phyloP scores from a whole-genome alignment of 2,797 vertebrate genomes.

The Pseudotriccus pelzelni region DNA sequence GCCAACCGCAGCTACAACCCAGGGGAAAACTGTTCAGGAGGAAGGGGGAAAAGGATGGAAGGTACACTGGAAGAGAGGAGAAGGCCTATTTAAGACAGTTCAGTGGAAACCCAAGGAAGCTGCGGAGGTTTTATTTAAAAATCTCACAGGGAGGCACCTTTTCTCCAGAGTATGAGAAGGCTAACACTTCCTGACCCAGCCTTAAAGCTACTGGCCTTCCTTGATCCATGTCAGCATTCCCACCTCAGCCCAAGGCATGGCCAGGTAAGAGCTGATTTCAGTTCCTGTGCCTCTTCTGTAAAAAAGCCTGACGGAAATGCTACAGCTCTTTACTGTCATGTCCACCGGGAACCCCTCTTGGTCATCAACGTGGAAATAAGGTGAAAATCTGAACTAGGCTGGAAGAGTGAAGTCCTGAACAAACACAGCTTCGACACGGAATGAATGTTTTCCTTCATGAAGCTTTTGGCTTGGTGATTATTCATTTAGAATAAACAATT shows the following conservation, averaged over 20 bases:
- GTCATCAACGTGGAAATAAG: background rate
- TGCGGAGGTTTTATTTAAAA: background rate
- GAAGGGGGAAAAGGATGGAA: background rate
- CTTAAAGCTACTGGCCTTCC: background rate
- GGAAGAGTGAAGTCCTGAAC: background rate
- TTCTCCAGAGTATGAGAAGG: background rate
- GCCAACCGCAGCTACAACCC: background rate
- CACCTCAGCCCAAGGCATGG: background rate
- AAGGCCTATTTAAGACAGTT: background rate
- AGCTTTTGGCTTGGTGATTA: background rate
- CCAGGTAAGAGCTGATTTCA: background rate
- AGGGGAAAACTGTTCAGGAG: background rate
- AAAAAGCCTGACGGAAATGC: background rate
- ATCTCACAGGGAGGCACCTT: background rate
- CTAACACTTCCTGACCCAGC: background rate
- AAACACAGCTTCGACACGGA: background rate
- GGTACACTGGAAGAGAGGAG: fast-evolving
- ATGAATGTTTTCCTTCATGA: background rate
- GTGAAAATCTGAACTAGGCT: background rate
- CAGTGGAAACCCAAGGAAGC: background rate
- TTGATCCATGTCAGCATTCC: background rate
- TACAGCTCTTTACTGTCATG: background rate
- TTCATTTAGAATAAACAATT: background rate
- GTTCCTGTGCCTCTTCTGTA: background rate
- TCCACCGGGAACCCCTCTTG: background rate